Evolutionary conservation across 2,888 invertebrate species (phyloP), one percentile per base, ranked within the genome.

Genomic region (Ichneumoninae sp.): DNA sequence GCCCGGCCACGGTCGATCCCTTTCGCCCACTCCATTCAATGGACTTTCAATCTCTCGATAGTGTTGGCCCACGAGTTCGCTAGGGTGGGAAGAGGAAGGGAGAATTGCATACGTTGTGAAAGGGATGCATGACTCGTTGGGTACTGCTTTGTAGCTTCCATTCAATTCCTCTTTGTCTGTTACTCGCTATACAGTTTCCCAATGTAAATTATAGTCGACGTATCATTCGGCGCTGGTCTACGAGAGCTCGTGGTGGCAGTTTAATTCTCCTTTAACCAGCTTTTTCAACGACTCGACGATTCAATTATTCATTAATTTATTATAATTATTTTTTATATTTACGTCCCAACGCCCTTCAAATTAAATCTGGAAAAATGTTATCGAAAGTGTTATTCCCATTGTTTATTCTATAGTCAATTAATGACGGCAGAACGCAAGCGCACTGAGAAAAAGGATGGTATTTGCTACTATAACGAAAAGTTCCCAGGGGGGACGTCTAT

Each of bases 41-140:
- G 89, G 90, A 90, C 89, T 90, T 90, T 89, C 91, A 89, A 91
- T 91, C 89, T 89, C 82, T 80, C 82, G 85, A 80, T 82, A 79
- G 78, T 69, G 82, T 74, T 78, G 78, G 69, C 30, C 69, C 52
- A 74, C 72, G 78, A 78, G 62, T 79, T 71, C 19, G 40, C 47
- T 40, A 52, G 68, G 26, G 30, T 26, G 52, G 78, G 57, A 69
- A 36, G 50, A 66, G 60, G 57, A 40, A 54, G 47, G 60, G 62
- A 68, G 30, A 10, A 54, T 30, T 79, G 40, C 54, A 62, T 50
- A 79, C 79, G 47, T 44, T 50, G 78, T 62, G 62, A 78, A 78
- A 78, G 47, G 70, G 70, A 52, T 70, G 78, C 36, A 68, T 68
- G 47, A 13, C 44, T 74, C 47, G 57, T 74, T 44, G 74, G 60